These are phyloP conservation scores for Diprion similis DNA, from an alignment of 1,140 invertebrate species.

Conservation along the genomic window DNA sequence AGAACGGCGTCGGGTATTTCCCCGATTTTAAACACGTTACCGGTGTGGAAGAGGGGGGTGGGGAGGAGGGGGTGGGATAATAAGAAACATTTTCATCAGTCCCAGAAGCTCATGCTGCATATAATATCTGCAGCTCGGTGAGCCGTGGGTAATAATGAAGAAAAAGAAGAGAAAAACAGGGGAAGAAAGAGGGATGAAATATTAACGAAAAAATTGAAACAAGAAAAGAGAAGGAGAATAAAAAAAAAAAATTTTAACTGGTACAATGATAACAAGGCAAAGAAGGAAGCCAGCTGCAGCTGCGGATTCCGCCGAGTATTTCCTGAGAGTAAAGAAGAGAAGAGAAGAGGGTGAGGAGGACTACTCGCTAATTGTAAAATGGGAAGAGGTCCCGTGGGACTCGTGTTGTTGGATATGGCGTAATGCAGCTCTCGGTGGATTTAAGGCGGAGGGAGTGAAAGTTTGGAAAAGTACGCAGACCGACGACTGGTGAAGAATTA, in stretches of 20 bases:
- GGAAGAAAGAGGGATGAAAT: background rate
- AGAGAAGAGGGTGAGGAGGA: conserved; percentile 9
- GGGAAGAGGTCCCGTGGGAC: conserved; percentile 26
- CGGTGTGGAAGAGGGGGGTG: background rate
- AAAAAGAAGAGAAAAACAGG: conserved; percentile 8
- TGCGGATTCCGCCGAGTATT: background rate
- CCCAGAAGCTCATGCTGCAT: background rate
- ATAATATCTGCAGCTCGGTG: conserved; percentile 6
- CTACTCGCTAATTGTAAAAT: conserved; percentile 32
- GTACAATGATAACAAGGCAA: background rate
- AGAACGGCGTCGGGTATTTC: background rate
- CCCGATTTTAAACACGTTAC: no score
- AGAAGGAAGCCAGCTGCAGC: no score
- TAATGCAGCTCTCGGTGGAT: background rate
- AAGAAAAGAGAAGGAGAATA: background rate
- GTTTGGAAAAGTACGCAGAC: background rate
- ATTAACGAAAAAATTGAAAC: background rate
- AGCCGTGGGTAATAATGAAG: conserved; percentile 26
- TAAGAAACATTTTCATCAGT: conserved; percentile 27
- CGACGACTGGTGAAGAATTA: no score
- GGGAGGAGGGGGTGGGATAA: conserved; percentile 1
- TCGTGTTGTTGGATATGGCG: conserved; percentile 23
- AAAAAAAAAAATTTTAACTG: background rate
- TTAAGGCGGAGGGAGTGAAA: conserved; percentile 18
- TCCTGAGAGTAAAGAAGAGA: background rate